These are phyloP conservation scores for Torymus auratus DNA, from an alignment of 2,888 invertebrate genomes.

Conservation along the genomic window DNA sequence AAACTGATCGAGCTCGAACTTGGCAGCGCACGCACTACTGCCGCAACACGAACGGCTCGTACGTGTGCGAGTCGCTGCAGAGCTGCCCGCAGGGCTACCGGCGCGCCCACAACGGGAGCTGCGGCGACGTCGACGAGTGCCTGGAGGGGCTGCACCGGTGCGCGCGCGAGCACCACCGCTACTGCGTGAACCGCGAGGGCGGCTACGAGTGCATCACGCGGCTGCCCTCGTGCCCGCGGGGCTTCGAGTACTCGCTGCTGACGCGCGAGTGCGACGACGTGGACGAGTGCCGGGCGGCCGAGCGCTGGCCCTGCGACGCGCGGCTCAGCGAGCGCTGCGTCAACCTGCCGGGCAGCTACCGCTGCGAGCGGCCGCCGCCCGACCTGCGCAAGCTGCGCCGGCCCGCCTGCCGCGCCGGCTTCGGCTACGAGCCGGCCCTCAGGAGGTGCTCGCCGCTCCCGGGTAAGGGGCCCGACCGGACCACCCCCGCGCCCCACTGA, in stretches of 20 bases:
- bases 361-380: conserved; percentile 66
- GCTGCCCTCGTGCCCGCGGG: conserved; percentile 68
- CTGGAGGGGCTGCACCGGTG: conserved; percentile 76
- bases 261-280: conserved; percentile 76
- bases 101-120: conserved; percentile 77
- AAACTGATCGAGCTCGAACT: too few relatives aligned
- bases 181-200: conserved; percentile 78
- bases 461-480: conserved; percentile 30
- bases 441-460: conserved; percentile 60
- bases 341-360: conserved; percentile 79
- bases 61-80: conserved; percentile 64
- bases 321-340: conserved; percentile 76
- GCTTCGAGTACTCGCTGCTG: conserved; percentile 68
- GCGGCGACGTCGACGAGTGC: conserved; percentile 85
- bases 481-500: not conserved
- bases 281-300: conserved; percentile 78
- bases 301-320: conserved; percentile 72
- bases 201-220: conserved; percentile 76
- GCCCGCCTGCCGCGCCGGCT: conserved; percentile 72
- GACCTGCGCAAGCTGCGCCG: conserved; percentile 40
- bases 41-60: conserved; percentile 70
- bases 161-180: conserved; percentile 65
- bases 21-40: conserved; percentile 62
- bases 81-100: conserved; percentile 67
- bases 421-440: conserved; percentile 69